Conservation (phyloP, 2,888 invertebrate genomes). For the Lumbricus terrestris region DNA sequence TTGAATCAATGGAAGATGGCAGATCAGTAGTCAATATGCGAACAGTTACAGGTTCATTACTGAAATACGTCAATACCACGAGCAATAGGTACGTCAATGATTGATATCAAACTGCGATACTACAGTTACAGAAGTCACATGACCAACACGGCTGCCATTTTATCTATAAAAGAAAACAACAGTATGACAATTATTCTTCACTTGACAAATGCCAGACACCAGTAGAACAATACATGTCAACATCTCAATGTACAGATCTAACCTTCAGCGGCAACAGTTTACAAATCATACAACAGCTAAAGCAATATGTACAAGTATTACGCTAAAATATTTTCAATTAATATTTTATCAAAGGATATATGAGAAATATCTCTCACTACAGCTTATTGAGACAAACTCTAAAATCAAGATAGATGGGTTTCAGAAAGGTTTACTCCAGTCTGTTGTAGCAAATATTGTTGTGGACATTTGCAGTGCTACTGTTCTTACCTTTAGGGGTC, state of each 20-base stretch:
- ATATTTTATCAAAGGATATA: too few species aligned
- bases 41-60: slow-evolving; percentile 4
- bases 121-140: slow-evolving; percentile 18
- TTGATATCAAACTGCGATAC: slow-evolving; percentile 3
- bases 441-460: too few species aligned
- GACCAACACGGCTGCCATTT: slow-evolving; percentile 23
- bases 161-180: slow-evolving; percentile 15
- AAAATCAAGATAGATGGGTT: too few species aligned
- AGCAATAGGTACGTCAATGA: not conserved
- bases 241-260: not conserved
- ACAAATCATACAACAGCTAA: not conserved
- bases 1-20: not conserved
- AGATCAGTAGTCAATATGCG: not conserved
- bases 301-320: too few species aligned
- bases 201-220: not conserved
- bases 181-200: not conserved
- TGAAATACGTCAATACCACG: slow-evolving; percentile 17
- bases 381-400: too few species aligned
- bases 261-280: not conserved
- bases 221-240: not conserved
- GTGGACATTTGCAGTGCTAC: too few species aligned
- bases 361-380: too few species aligned
- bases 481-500: too few species aligned
- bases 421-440: too few species aligned
- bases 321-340: too few species aligned